Conservation (phyloP, 1,140 invertebrate genomes). For the Saccostrea glomerata region DNA sequence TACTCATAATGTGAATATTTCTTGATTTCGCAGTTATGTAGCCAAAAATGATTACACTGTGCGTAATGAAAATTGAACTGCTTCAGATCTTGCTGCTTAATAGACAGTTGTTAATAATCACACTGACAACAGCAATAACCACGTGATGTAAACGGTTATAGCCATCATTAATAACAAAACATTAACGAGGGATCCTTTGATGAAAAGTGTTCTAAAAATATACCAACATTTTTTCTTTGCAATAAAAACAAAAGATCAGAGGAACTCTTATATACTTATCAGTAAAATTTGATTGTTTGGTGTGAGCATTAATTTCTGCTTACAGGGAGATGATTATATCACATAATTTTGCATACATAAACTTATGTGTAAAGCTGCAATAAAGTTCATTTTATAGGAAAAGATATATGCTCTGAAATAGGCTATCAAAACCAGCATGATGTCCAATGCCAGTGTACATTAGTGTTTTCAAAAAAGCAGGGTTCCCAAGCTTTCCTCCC, state of each 20-base stretch:
- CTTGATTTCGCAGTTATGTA: neutral
- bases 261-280: neutral
- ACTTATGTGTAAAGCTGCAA: neutral
- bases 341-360: neutral
- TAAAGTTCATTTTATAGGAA: neutral
- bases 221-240: neutral
- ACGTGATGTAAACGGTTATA: neutral
- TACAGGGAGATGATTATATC: neutral
- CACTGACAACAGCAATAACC: neutral
- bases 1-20: neutral
- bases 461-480: neutral
- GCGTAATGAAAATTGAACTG: slow-evolving; percentile 9
- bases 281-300: neutral
- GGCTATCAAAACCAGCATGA: neutral
- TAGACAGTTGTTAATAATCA: neutral
- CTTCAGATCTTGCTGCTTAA: neutral
- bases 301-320: neutral
- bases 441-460: neutral
- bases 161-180: neutral
- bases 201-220: neutral
- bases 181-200: neutral
- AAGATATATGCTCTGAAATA: neutral
- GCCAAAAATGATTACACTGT: neutral
- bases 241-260: neutral
- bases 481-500: neutral